Conservation (phyloP, 2,888 invertebrate genomes). For the Ptycholaimellus sp. region DNA sequence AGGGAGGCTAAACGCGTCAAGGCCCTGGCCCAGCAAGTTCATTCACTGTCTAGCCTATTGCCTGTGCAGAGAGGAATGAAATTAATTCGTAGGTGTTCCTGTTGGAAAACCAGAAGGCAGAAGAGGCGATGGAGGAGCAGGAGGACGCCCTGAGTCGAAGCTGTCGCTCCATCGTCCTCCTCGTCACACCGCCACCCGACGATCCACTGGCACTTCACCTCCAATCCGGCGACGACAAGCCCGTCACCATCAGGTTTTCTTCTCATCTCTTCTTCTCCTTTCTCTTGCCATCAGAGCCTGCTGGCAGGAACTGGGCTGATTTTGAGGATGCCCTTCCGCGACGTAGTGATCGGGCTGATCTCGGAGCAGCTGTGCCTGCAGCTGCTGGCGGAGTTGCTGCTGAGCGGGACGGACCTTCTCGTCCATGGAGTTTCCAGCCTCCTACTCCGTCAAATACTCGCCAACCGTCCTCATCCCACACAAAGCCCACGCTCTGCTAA, state of each 20-base stretch:
- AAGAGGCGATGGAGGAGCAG: conserved; percentile 10
- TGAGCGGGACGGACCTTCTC: conserved; percentile 45
- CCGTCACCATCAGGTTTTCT: no score
- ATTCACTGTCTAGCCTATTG: not conserved
- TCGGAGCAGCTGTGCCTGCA: conserved; percentile 78
- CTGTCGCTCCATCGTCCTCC: conserved; percentile 63
- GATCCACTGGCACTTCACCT: conserved; percentile 20
- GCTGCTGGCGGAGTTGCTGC: conserved; percentile 54
- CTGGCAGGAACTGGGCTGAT: no score
- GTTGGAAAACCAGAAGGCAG: conserved; percentile 35
- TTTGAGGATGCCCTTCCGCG: conserved; percentile 54
- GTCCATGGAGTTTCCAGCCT: conserved; percentile 36
- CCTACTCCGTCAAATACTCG: conserved; percentile 25
- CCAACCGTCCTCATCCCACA: no score
- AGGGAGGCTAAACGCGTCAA: conserved; percentile 59
- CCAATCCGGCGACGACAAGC: no score
- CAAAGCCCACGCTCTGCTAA: no score
- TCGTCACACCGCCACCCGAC: conserved; percentile 48
- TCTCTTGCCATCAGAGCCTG: no score
- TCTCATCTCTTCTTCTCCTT: no score
- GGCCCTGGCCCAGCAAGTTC: conserved; percentile 65
- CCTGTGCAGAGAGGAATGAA: not conserved
- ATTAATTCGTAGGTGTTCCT: conserved; percentile 35
- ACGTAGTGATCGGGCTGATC: conserved; percentile 59
- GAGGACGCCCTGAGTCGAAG: conserved; percentile 31